Evolutionary conservation across 2,797 vertebrate genomes (phyloP).

Genomic region (Crax fasciolata): DNA sequence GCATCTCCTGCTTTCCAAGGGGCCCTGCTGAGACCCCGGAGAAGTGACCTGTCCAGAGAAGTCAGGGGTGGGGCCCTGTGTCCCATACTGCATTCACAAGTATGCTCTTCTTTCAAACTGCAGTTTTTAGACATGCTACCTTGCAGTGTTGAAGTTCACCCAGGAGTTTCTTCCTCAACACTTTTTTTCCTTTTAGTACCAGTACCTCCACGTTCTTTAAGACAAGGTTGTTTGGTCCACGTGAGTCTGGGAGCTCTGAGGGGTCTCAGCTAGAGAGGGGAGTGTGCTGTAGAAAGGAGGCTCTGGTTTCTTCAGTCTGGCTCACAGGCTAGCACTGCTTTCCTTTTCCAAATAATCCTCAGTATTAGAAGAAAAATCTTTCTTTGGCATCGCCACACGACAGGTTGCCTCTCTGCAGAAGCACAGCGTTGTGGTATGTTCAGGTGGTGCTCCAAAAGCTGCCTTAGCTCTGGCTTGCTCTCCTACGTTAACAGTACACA

Average conservation of each 20-base stretch:
- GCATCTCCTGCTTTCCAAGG: accelerated
- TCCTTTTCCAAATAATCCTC: not conserved
- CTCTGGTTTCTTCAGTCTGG: accelerated
- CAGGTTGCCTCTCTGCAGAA: slow-evolving; percentile 59
- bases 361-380: not conserved
- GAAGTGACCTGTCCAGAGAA: not conserved
- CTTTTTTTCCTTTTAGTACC: not conserved
- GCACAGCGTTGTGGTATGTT: not conserved
- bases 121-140: no score
- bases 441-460: not conserved
- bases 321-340: not conserved
- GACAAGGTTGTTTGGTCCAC: not conserved
- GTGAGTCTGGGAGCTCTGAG: accelerated
- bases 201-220: accelerated
- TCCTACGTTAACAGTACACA: not conserved
- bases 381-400: slow-evolving; percentile 23
- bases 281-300: not conserved
- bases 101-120: accelerated
- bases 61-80: not conserved
- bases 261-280: not conserved
- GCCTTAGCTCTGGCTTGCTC: not conserved
- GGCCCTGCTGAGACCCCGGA: not conserved
- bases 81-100: accelerated
- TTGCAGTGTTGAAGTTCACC: not conserved
- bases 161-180: not conserved